phyloP scores from a whole-genome alignment of 2,888 invertebrate species.

The Sphaerophoria rueppellii region DNA sequence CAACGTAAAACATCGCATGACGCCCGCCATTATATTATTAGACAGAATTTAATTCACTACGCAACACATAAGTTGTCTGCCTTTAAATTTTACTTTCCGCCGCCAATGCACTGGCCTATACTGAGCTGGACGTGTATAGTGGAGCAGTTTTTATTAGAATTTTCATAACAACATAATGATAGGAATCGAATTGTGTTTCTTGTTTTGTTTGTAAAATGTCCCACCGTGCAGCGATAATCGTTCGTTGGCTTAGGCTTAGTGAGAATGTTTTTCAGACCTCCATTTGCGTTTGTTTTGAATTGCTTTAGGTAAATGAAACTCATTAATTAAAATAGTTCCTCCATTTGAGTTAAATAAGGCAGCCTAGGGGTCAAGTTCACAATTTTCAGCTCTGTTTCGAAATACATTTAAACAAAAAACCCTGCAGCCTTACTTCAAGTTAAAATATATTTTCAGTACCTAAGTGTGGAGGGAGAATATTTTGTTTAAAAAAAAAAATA shows the following conservation, averaged over 20 bases:
- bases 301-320: background rate
- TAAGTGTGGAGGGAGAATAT: too few relatives aligned
- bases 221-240: background rate
- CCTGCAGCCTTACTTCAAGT: background rate
- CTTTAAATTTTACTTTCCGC: slow-evolving; percentile 9
- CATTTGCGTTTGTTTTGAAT: background rate
- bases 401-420: slow-evolving; percentile 28
- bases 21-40: background rate
- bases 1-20: slow-evolving; percentile 33
- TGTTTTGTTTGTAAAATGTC: too few relatives aligned
- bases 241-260: background rate
- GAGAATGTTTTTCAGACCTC: slow-evolving; percentile 12
- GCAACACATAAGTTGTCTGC: slow-evolving; percentile 22
- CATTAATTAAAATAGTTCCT: slow-evolving; percentile 40
- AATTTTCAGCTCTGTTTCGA: slow-evolving; percentile 5
- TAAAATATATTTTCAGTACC: background rate
- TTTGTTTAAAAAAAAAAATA: too few relatives aligned
- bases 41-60: slow-evolving; percentile 15
- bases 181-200: too few relatives aligned
- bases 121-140: background rate
- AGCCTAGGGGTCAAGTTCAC: slow-evolving; percentile 42
- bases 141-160: background rate
- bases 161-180: too few relatives aligned
- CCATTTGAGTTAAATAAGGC: slow-evolving; percentile 9
- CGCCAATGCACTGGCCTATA: background rate